Evolutionary conservation across 2,888 invertebrate genomes (phyloP).

Genomic region (Hydrotaea diabolus): DNA sequence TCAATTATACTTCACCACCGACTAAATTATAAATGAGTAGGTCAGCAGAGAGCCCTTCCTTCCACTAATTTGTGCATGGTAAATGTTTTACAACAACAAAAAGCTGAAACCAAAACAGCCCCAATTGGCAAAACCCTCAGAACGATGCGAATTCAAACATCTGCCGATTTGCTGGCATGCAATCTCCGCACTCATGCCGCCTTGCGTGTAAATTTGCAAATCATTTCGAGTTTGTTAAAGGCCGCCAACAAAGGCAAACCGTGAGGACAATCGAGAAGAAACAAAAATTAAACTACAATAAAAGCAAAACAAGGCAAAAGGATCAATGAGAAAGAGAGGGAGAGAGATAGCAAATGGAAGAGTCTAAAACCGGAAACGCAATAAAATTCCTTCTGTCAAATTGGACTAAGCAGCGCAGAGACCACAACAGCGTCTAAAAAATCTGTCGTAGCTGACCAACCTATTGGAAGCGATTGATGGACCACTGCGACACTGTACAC

Average conservation of each 20-base stretch:
- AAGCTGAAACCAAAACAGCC: too few species aligned
- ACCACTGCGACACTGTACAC: background rate
- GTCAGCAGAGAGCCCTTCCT: background rate
- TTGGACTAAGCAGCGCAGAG: background rate
- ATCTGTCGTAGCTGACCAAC: background rate
- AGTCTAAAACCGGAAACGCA: background rate
- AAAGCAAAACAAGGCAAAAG: background rate
- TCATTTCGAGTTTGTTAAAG: background rate
- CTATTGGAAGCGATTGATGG: background rate
- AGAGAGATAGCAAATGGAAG: background rate
- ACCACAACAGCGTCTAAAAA: too few species aligned
- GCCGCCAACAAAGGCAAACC: background rate
- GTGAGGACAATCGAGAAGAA: too few species aligned
- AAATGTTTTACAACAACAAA: background rate
- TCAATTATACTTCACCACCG: too few species aligned
- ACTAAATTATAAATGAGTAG: background rate
- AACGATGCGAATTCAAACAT: conserved; percentile 21
- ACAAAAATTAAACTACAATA: background rate
- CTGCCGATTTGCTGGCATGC: conserved; percentile 27
- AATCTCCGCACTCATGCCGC: background rate
- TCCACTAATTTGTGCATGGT: too few species aligned
- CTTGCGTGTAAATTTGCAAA: background rate
- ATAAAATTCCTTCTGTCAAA: background rate
- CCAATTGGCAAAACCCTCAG: too few species aligned
- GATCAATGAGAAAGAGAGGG: background rate